Base-by-base conservation (phyloP, 2,888 invertebrate genomes). In the Cyrtodaria siliqua region DNA sequence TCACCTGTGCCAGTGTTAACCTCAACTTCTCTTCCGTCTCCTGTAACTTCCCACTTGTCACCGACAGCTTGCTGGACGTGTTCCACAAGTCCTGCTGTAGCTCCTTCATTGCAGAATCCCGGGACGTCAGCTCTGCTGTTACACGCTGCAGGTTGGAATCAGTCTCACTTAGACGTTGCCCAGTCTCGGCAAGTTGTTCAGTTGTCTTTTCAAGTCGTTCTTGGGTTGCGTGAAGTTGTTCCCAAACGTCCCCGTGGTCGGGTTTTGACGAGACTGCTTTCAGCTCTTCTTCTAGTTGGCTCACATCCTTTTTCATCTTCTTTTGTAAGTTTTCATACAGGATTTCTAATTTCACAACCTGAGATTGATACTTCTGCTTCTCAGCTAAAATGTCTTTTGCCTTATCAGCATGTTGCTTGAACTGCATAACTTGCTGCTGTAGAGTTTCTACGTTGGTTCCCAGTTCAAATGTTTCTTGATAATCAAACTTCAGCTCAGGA, bases 201-300 rank as follows among this genome's bases (percentile, higher is more conserved):
- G 79, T 68, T 14, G 85, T 84, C 66, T 85, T 81, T 29, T 86
- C 85, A 44, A 89, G 70, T 8, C 77, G 73, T 47, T 83, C 85
- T 57, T 86, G 86, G 1, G 82, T 82, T 8, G 74, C 73, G 14
- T 69, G 76, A 14, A 85, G 74, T 53, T 85, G 77, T 8, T 61
- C 60, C 64, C 75, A 76, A 9, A 83, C 70, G 40, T 83, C 83
- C 12, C 12, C 12, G 9, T 62, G 29, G 55, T 74, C 71, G 20
- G 81, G 71, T 47, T 74, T 70, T 23, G 64, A 72, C 44, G 26
- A 44, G 8, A 52, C 66, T 14, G 67, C 9, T 29, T 70, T 78
- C n/a, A 73, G n/a, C 29, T 79, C 71, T 47, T 77, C 77, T 60
- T 81, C 80, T 24, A 79, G 55, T 42, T 64, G 40, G 23, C 64